phyloP scores from a whole-genome alignment of 2,797 vertebrate genomes.

The Dipus sagitta region DNA sequence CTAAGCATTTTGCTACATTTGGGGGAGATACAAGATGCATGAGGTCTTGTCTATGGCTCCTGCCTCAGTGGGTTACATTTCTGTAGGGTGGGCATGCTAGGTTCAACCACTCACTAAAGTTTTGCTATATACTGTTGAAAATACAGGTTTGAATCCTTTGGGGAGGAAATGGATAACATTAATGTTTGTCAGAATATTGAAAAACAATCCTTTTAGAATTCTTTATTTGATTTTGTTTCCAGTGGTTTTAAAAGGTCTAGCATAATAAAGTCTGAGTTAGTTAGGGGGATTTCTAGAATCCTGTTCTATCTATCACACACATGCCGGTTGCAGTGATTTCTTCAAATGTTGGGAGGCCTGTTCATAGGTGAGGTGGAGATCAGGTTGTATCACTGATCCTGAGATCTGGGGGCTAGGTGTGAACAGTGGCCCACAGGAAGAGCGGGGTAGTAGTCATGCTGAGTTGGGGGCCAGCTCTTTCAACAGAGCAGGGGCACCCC shows the following conservation, averaged over 20 bases:
- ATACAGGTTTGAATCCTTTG: not conserved
- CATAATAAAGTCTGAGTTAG: not conserved
- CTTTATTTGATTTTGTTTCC: not conserved
- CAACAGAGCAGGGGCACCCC: not conserved
- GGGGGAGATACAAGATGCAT: not conserved
- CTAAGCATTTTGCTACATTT: not conserved
- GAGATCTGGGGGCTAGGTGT: not conserved
- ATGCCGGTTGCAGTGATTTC: not conserved
- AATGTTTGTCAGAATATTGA: not conserved
- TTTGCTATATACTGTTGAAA: not conserved
- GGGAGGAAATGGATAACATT: not conserved
- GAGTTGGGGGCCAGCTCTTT: not conserved
- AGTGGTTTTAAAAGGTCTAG: not conserved
- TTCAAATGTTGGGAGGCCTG: not conserved
- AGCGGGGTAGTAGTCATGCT: not conserved
- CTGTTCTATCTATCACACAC: too few relatives aligned
- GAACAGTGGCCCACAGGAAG: not conserved
- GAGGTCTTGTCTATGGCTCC: not conserved
- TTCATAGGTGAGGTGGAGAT: not conserved
- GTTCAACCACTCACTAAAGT: accelerated
- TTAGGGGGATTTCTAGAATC: not conserved
- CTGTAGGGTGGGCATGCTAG: accelerated
- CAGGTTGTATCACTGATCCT: accelerated
- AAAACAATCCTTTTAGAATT: not conserved
- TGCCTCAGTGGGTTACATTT: accelerated